Percentiles rank a stretch among this genome's conserved stretches.
These are phyloP conservation scores for Dermochelys coriacea DNA, from an alignment of 2,797 vertebrate species.

Conservation along the genomic window DNA sequence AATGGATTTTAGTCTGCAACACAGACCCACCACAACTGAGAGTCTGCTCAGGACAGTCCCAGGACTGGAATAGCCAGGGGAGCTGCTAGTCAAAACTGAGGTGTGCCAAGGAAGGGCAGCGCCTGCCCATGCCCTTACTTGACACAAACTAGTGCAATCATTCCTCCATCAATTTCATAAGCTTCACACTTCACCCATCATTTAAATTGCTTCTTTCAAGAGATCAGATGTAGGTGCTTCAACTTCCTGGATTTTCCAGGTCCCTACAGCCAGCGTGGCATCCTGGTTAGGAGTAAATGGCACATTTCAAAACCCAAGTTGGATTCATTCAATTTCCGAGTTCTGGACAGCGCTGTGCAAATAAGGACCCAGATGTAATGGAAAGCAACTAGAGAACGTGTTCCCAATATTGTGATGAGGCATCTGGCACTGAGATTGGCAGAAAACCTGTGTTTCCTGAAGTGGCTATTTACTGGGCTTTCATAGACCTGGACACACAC, in stretches of 20 bases:
- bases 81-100: background rate
- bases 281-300: background rate
- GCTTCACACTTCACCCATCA: background rate
- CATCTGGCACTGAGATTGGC: background rate
- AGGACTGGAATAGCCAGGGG: background rate
- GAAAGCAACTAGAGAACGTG: background rate
- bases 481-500: background rate
- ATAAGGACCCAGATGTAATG: background rate
- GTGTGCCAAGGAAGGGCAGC: background rate
- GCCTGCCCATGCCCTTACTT: background rate
- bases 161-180: background rate
- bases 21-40: accelerated
- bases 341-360: background rate
- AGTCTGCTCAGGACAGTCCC: background rate
- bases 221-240: background rate
- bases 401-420: background rate
- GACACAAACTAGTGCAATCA: background rate
- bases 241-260: background rate
- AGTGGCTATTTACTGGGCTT: background rate
- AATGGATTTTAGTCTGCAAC: background rate
- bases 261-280: background rate
- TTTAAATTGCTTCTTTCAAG: background rate
- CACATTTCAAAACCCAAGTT: background rate
- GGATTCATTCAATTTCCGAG: background rate
- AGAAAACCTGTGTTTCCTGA: background rate